These are phyloP conservation scores for Empidonax traillii DNA, from an alignment of 2,113 vertebrate genomes.

Conservation along the genomic window DNA sequence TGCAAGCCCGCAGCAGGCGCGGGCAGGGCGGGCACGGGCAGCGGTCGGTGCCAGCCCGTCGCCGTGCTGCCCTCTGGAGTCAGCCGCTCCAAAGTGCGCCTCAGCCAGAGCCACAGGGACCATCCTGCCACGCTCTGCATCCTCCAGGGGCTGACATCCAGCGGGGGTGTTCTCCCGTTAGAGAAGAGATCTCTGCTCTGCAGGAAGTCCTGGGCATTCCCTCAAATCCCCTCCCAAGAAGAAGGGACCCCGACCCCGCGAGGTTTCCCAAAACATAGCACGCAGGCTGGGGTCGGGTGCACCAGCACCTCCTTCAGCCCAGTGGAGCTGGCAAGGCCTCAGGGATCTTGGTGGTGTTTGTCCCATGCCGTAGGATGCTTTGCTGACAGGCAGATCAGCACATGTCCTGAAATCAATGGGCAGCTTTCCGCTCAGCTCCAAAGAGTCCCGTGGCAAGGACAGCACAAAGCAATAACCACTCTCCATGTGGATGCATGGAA, in stretches of 20 bases:
- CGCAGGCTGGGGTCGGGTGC: not conserved
- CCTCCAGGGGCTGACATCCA: fast-evolving
- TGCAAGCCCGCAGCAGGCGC: fast-evolving
- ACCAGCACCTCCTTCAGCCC: not conserved
- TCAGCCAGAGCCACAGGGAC: not conserved
- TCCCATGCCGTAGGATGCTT: not conserved
- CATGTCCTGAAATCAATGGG: not conserved
- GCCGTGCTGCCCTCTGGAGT: slow-evolving; percentile 53
- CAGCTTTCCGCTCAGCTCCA: not conserved
- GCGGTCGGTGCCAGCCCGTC: not conserved
- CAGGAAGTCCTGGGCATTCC: not conserved
- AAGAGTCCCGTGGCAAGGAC: not conserved
- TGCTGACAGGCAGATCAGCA: not conserved
- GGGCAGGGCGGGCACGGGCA: not conserved
- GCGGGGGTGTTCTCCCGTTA: fast-evolving
- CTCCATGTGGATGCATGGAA: not conserved
- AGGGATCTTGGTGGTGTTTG: not conserved
- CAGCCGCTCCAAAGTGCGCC: not conserved
- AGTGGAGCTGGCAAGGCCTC: fast-evolving
- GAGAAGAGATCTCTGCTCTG: not conserved
- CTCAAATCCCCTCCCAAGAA: not conserved
- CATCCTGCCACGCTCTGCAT: fast-evolving
- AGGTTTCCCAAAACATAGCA: fast-evolving
- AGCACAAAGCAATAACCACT: fast-evolving
- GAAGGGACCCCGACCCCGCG: fast-evolving